These are phyloP conservation scores for Chondrosia reniformis DNA, from an alignment of 37 sponge, comb jelly and placozoan species.

Conservation along the genomic window DNA sequence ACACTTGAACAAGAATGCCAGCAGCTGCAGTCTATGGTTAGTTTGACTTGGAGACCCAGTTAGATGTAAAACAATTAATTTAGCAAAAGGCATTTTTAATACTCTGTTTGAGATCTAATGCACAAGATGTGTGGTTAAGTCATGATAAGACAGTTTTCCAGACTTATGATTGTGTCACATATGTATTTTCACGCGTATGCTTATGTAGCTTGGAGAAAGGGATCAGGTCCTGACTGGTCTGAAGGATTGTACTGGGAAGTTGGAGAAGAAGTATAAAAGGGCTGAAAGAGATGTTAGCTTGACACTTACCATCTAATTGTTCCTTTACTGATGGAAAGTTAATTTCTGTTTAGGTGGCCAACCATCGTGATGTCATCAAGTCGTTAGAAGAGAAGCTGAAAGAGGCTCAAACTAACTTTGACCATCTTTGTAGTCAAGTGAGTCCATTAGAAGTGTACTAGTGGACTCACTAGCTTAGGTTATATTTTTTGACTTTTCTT, in stretches of 20 bases:
- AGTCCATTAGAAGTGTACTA: constrained; percentile 11
- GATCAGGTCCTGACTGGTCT: not conserved
- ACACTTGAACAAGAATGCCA: not conserved
- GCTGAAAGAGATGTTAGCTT: constrained; percentile 8
- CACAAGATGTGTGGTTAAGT: no score
- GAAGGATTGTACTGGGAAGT: not conserved
- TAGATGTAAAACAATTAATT: no score
- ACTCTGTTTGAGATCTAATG: no score
- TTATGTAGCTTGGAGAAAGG: not conserved
- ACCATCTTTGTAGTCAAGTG: constrained; percentile 1
- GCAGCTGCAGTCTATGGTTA: not conserved
- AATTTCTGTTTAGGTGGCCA: not conserved
- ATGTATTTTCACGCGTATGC: no score
- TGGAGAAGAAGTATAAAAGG: constrained; percentile 4
- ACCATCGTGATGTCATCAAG: constrained; percentile 5
- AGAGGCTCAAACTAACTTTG: constrained; percentile 5
- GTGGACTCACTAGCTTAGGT: not conserved
- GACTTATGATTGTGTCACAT: no score
- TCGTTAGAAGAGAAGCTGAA: constrained; percentile 2
- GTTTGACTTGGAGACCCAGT: not conserved
- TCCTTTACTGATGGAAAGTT: not conserved
- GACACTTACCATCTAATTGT: no score
- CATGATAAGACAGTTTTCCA: no score
- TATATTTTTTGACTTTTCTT: not conserved
- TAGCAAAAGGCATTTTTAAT: no score